Conservation (phyloP, 1,140 invertebrate species). For the Cyclina sinensis region DNA sequence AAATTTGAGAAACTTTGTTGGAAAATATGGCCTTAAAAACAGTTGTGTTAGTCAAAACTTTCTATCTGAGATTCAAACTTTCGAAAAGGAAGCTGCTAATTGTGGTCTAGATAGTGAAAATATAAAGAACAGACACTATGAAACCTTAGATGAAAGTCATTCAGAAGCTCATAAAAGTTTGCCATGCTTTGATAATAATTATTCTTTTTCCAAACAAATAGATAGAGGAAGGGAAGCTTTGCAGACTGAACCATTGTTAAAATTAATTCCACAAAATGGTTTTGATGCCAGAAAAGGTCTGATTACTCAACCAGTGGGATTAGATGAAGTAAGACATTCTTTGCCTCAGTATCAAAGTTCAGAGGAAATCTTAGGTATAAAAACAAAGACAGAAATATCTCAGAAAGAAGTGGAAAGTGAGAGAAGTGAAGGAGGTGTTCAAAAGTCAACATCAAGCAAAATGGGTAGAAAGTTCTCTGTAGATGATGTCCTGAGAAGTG, state of each 20-base stretch:
- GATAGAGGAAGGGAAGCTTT: background rate
- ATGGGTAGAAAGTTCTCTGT: slow-evolving; percentile 5
- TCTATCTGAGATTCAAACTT: background rate
- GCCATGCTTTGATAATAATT: background rate
- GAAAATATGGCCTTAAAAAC: slow-evolving; percentile 28
- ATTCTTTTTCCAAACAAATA: background rate
- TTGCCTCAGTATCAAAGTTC: background rate
- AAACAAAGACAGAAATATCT: background rate
- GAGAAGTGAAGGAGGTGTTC: background rate
- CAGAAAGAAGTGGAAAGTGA: background rate
- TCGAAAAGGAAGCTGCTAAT: background rate
- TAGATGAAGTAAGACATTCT: background rate
- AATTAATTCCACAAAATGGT: too few species aligned
- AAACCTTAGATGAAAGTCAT: background rate
- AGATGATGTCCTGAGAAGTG: slow-evolving; percentile 40
- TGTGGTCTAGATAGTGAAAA: background rate
- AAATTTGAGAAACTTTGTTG: slow-evolving; percentile 39
- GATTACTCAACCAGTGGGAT: background rate
- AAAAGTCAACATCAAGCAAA: background rate
- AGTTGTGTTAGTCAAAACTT: background rate
- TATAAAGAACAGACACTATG: background rate
- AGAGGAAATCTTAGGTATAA: background rate
- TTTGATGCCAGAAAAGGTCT: background rate
- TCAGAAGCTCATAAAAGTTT: background rate
- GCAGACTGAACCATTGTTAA: background rate